Conservation (phyloP, 2,888 invertebrate species). For the Hirudinaria manillensis region DNA sequence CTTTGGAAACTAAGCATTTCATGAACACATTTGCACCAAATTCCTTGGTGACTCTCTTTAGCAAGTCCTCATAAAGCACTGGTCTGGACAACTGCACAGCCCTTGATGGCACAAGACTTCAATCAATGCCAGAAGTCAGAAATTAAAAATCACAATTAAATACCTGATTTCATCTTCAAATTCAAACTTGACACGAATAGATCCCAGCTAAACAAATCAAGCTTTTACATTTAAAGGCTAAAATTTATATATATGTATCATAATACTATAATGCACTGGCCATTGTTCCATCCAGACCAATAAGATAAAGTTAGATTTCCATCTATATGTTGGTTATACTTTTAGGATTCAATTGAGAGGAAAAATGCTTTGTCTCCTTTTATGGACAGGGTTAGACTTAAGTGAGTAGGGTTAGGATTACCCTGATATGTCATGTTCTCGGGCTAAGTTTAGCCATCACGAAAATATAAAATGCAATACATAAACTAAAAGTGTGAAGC, state of each 20-base stretch:
- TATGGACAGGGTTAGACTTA: too few species aligned
- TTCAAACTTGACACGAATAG: constrained; percentile 22
- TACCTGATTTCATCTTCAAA: constrained; percentile 30
- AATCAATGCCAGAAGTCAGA: not conserved
- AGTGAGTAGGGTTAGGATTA: too few species aligned
- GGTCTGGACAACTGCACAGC: constrained; percentile 4
- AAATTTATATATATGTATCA: not conserved
- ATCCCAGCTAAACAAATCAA: not conserved
- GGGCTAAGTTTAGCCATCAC: too few species aligned
- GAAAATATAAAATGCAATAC: too few species aligned
- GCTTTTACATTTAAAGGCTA: not conserved
- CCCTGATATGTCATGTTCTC: too few species aligned
- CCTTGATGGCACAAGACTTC: not conserved
- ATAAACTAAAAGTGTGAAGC: too few species aligned
- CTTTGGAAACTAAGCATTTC: constrained; percentile 23
- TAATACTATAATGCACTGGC: not conserved
- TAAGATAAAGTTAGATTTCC: not conserved
- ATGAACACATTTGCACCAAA: constrained; percentile 24
- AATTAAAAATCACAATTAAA: not conserved
- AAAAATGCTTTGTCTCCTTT: too few species aligned
- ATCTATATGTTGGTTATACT: not conserved
- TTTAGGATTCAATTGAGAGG: too few species aligned
- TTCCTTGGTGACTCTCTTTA: constrained; percentile 12
- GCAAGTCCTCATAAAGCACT: constrained; percentile 3
- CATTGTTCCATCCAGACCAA: too few species aligned